Conservation (phyloP, 2,797 vertebrate species). For the Pseudocheirus occidentalis region DNA sequence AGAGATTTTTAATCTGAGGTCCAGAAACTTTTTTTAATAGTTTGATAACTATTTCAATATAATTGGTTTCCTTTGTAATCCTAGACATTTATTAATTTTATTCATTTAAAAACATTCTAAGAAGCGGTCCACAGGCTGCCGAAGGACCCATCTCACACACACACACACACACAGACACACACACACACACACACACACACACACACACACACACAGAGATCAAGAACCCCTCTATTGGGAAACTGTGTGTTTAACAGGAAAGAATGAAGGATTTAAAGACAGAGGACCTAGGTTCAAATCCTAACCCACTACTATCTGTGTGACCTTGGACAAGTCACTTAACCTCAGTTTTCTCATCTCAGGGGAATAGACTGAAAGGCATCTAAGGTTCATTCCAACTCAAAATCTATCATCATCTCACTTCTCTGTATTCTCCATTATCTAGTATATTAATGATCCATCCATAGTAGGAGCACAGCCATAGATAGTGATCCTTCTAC, state of each 20-base stretch:
- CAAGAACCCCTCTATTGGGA: not conserved
- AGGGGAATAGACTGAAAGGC: not conserved
- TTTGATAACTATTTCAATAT: not conserved
- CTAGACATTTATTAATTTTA: not conserved
- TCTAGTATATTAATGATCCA: not conserved
- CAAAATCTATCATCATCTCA: not conserved
- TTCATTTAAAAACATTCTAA: not conserved
- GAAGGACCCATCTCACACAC: not conserved
- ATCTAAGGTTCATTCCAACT: not conserved
- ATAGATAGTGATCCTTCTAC: not conserved
- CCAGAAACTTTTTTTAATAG: not conserved
- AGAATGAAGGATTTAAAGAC: not conserved
- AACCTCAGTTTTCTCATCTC: not conserved
- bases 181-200: not conserved
- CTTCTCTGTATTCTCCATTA: not conserved
- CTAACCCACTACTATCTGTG: not conserved
- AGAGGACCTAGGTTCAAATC: not conserved
- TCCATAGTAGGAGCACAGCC: not conserved
- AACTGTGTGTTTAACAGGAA: not conserved
- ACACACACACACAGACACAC: not conserved
- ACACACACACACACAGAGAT: not conserved
- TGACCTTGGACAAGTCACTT: not conserved
- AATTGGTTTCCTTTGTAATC: not conserved
- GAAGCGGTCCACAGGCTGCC: not conserved
- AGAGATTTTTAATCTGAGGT: not conserved